These are phyloP conservation scores for Physocephala rufipes DNA, from an alignment of 2,888 invertebrate genomes.

Conservation along the genomic window DNA sequence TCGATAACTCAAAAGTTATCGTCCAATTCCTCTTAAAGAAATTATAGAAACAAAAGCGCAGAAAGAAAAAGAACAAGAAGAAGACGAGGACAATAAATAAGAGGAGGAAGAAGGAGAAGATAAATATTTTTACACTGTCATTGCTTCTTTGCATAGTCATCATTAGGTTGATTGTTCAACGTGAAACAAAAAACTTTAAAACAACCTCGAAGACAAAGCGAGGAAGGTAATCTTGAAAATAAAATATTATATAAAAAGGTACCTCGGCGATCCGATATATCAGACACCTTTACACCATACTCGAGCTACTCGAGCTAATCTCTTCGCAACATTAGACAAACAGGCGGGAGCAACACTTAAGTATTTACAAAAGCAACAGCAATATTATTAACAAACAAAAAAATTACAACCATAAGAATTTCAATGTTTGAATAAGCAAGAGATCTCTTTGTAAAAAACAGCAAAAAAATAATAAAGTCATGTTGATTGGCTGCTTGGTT, in stretches of 20 bases:
- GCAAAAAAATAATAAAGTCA: conserved; percentile 17
- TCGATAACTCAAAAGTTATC: conserved; percentile 13
- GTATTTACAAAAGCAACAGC: conserved; percentile 23
- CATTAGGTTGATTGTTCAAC: neutral
- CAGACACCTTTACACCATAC: too few species aligned
- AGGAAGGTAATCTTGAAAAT: neutral
- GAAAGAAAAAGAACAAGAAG: conserved; percentile 3
- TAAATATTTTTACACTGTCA: conserved; percentile 50
- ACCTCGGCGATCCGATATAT: neutral
- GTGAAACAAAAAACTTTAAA: neutral
- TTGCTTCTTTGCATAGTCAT: conserved; percentile 50
- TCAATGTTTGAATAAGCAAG: conserved; percentile 36
- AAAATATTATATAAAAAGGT: neutral
- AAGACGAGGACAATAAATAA: neutral
- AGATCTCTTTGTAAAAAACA: conserved; percentile 8
- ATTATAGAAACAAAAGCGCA: neutral
- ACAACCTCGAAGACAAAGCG: neutral
- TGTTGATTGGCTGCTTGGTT: too few species aligned
- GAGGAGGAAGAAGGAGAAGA: conserved; percentile 7
- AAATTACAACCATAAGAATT: conserved; percentile 16
- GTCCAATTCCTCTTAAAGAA: neutral
- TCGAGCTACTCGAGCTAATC: conserved; percentile 42
- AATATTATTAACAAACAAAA: conserved; percentile 11
- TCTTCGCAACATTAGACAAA: conserved; percentile 50
- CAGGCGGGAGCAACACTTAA: conserved; percentile 47